Evolutionary conservation across 2,888 invertebrate species (phyloP).

Genomic region (Caenorhabditis sinica): DNA sequence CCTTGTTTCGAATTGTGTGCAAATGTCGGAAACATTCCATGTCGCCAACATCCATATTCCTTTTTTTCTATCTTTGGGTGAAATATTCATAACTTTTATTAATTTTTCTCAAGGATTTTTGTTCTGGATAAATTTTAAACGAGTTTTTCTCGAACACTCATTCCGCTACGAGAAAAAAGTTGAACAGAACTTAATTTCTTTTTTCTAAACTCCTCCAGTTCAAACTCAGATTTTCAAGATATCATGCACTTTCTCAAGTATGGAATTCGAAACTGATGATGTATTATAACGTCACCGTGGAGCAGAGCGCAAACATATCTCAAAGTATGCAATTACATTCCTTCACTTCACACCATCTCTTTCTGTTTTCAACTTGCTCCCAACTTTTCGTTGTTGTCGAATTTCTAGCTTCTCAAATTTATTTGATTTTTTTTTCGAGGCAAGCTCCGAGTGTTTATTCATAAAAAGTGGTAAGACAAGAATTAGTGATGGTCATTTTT

Average conservation of each 20-base stretch:
- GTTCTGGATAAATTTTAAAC: not conserved
- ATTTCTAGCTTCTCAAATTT: not conserved
- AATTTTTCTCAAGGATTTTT: not conserved
- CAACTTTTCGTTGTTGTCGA: slow-evolving; percentile 7
- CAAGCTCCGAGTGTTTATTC: not conserved
- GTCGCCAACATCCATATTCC: slow-evolving; percentile 29
- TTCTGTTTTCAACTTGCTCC: slow-evolving; percentile 29
- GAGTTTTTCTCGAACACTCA: not conserved
- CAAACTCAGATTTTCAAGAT: not conserved
- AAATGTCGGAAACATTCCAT: slow-evolving; percentile 55
- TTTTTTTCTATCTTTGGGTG: not conserved
- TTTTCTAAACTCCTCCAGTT: not conserved
- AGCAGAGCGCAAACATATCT: slow-evolving; percentile 53
- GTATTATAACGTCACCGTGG: slow-evolving; percentile 41
- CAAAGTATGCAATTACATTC: slow-evolving; percentile 57
- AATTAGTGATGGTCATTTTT: not conserved
- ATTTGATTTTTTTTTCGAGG: not conserved
- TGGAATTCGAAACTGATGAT: slow-evolving; percentile 34
- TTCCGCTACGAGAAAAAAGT: not conserved
- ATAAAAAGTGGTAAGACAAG: not conserved
- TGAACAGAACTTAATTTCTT: not conserved
- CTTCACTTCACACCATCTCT: slow-evolving; percentile 40
- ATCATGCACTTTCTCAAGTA: slow-evolving; percentile 15
- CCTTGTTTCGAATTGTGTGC: not conserved
- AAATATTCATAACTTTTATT: not conserved